Evolutionary conservation across 1,140 invertebrate genomes (phyloP), one percentile per base, ranked within the genome.

Genomic region (Teleopsis dalmanni): DNA sequence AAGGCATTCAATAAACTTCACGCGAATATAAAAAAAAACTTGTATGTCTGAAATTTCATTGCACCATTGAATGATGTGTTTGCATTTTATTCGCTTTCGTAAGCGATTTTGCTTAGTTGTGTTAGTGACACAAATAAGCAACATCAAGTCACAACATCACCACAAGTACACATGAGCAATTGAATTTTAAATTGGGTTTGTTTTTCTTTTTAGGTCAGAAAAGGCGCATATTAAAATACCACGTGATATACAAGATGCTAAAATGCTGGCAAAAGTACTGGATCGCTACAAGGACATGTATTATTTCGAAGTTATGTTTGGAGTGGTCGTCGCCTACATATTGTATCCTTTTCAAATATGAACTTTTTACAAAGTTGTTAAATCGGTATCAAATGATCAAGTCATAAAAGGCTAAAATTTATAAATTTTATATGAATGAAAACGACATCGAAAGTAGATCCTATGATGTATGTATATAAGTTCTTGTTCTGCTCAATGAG

Each of bases 281-380:
- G 87, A 87, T 70, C 76, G 82, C 57, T 99, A 99, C 69, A 98
- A 95, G 74, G 91, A 95, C 48, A 83, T 87, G 61, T 94, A 98
- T 75, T 97, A 88, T 69, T 82, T 83, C 60, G 83, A 93, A 81
- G 95, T 99, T 42, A 75, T 98, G 57, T 75, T 80, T 40, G 92
- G 87, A 58, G 84, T 96, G 51, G 88, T 94, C 62, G 74, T 91
- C 47, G 84, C 85, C n/a, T 99, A 97, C 72, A 89, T 98, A 73
- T 97, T 98, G 92, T 97, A 95, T 93, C 89, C 89, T 93, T 92
- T 87, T 70, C n/a, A n/a, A n/a, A n/a, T n/a, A n/a, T n/a, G n/a
- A n/a, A n/a, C n/a, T n/a, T n/a, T n/a, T n/a, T n/a, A n/a, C n/a
- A n/a, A n/a, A n/a, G n/a, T n/a, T n/a, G n/a, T n/a, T n/a, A n/a